phyloP scores from a whole-genome alignment of 2,113 vertebrate genomes.

The Protobothrops flavoviridis region DNA sequence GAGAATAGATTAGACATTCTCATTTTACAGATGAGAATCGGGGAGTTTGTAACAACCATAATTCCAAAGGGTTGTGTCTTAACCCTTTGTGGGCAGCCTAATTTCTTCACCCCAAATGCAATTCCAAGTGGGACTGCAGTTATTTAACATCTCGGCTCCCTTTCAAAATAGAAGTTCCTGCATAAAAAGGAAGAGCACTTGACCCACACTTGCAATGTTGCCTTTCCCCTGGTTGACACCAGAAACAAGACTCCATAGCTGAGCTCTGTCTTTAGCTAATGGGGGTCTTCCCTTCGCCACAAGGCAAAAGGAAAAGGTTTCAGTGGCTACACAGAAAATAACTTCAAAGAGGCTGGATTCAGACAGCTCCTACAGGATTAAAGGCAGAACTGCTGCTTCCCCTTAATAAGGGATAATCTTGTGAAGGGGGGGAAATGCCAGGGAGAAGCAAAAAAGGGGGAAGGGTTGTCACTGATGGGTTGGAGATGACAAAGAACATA shows the following conservation, averaged over 20 bases:
- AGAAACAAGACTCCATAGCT: not conserved
- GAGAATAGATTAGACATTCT: not conserved
- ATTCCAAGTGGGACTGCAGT: not conserved
- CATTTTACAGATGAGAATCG: not conserved
- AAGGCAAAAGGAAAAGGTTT: not conserved
- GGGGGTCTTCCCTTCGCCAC: not conserved
- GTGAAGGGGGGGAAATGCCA: not conserved
- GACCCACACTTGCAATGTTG: not conserved
- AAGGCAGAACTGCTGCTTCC: conserved; percentile 1
- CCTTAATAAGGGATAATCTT: conserved; percentile 17
- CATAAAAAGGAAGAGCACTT: not conserved
- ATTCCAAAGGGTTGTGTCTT: not conserved
- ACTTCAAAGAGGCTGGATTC: conserved; percentile 21
- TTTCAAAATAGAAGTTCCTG: not conserved
- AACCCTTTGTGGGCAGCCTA: not conserved
- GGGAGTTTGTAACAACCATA: not conserved
- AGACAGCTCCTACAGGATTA: conserved; percentile 15
- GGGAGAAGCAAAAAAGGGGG: not conserved
- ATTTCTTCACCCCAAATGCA: not conserved
- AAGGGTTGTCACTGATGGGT: not conserved
- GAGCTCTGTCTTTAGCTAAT: not conserved
- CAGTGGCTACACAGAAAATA: not conserved
- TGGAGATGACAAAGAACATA: not conserved
- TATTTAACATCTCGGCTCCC: not conserved
- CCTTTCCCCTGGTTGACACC: not conserved